Conservation (phyloP, 2,797 vertebrate genomes). For the Steatocranus sp. region DNA sequence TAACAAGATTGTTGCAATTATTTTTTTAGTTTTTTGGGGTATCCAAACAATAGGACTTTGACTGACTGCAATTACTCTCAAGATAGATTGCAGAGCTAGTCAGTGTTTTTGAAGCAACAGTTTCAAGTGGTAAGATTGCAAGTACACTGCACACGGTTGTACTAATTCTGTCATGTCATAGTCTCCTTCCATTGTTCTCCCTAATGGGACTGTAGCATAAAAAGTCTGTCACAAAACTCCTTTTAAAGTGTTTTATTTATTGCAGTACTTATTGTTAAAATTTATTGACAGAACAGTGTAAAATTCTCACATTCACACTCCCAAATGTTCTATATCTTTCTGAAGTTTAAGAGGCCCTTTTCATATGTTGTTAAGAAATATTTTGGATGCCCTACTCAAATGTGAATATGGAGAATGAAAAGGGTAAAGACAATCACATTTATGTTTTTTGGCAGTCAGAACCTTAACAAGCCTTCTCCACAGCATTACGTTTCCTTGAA, state of each 20-base stretch:
- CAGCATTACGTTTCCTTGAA: conserved; percentile 11
- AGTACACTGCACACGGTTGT: accelerated
- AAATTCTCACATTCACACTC: background rate
- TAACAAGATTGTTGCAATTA: background rate
- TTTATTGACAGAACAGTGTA: background rate
- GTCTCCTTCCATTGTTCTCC: background rate
- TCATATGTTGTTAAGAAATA: background rate
- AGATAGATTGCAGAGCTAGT: background rate
- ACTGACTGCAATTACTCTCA: background rate
- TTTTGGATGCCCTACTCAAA: background rate
- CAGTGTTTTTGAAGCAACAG: background rate
- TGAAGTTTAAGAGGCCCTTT: background rate
- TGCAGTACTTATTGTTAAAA: background rate
- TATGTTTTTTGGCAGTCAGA: conserved; percentile 22
- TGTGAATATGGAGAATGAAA: background rate
- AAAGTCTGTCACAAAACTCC: background rate
- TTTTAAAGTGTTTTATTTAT: background rate
- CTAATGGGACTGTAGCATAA: background rate
- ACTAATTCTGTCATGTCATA: accelerated
- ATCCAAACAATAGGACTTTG: background rate
- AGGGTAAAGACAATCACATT: background rate
- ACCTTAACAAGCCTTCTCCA: background rate
- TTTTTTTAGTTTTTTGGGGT: background rate
- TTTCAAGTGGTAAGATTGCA: background rate
- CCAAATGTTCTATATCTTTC: background rate